Evolutionary conservation across 2,113 vertebrate genomes (phyloP).

Genomic region (Cryptotis parvus): DNA sequence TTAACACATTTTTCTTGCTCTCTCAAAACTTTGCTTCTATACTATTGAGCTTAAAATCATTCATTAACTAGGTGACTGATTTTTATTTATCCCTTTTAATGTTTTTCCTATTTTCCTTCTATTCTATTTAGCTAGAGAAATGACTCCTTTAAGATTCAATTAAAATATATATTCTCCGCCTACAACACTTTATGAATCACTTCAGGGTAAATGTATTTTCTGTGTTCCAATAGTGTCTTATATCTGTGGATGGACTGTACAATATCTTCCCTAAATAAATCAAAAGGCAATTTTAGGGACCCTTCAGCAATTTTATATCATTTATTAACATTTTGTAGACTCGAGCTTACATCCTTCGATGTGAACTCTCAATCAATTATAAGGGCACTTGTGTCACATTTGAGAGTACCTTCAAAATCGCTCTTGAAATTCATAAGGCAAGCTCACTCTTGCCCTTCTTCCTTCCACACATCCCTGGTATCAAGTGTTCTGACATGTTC

Average conservation of each 20-base stretch:
- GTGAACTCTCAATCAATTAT: conserved; percentile 1
- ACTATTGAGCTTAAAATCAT: conserved; percentile 1
- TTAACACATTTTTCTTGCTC: neutral
- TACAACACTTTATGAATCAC: neutral
- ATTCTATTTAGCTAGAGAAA: neutral
- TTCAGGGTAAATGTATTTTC: conserved; percentile 24
- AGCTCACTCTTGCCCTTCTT: neutral
- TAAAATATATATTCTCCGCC: neutral
- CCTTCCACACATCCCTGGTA: neutral
- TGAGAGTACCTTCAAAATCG: conserved; percentile 29
- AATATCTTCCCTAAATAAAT: conserved; percentile 30
- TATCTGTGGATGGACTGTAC: neutral
- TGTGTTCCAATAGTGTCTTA: neutral
- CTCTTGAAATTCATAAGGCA: conserved; percentile 24
- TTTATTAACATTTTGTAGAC: conserved; percentile 54
- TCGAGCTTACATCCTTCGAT: neutral
- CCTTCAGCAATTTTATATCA: conserved; percentile 23
- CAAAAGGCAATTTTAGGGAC: neutral
- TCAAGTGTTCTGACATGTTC: neutral
- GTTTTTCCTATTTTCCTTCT: neutral
- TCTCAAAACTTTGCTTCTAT: neutral
- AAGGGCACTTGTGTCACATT: neutral
- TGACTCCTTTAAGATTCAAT: neutral
- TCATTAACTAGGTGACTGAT: neutral
- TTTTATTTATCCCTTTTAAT: neutral